Percentiles rank a stretch among this genome's conserved stretches.
phyloP scores from a whole-genome alignment of 2,797 vertebrate species.

The Notolabrus celidotus region DNA sequence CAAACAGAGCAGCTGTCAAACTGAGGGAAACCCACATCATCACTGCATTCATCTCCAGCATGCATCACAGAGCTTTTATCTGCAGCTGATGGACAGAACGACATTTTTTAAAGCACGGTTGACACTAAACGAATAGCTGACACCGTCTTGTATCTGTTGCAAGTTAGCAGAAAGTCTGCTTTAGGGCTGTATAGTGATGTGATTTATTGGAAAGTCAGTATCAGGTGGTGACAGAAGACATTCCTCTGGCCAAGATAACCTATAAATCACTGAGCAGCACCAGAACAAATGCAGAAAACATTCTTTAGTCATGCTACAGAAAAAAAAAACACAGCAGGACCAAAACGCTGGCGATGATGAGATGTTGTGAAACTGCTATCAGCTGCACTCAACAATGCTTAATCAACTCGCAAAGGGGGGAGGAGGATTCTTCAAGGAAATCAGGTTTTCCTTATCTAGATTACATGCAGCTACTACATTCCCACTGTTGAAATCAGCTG shows the following conservation, averaged over 20 bases:
- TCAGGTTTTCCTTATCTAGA: slow-evolving; percentile 77
- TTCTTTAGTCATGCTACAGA: slow-evolving; percentile 59
- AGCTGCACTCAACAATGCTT: slow-evolving; percentile 72
- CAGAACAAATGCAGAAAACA: slow-evolving; percentile 59
- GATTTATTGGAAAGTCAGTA: slow-evolving; percentile 62
- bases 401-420: slow-evolving; percentile 56
- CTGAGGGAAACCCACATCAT: slow-evolving; percentile 11
- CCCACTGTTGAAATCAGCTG: slow-evolving; percentile 37
- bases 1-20: slow-evolving; percentile 34
- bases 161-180: slow-evolving; percentile 30
- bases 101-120: slow-evolving; percentile 6
- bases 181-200: slow-evolving; percentile 23
- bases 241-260: slow-evolving; percentile 57
- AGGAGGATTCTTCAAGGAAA: slow-evolving; percentile 61
- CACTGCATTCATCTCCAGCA: slow-evolving; percentile 7
- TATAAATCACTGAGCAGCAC: slow-evolving; percentile 60
- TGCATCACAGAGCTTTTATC: slow-evolving; percentile 3
- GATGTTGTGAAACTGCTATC: slow-evolving; percentile 66
- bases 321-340: neutral
- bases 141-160: slow-evolving; percentile 51
- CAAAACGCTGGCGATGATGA: slow-evolving; percentile 21
- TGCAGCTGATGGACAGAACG: slow-evolving; percentile 13
- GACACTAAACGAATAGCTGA: slow-evolving; percentile 22
- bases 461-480: slow-evolving; percentile 55
- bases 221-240: slow-evolving; percentile 66